Evolutionary conservation across 2,797 vertebrate species (phyloP).

Genomic region (Acanthornis magna): DNA sequence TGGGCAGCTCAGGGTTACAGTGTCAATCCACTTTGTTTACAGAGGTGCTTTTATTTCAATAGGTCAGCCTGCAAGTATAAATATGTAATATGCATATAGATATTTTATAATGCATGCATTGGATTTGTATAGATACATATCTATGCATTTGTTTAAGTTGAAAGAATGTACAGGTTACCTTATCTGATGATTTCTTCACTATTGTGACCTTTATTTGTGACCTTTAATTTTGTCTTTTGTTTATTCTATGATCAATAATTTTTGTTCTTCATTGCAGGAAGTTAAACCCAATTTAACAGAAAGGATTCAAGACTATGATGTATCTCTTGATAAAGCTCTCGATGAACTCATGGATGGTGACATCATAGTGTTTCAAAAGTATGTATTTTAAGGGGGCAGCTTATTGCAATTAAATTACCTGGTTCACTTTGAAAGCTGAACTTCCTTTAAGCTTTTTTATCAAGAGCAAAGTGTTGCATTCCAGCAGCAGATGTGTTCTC

Average conservation of each 20-base stretch:
- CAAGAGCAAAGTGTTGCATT: neutral
- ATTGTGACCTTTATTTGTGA: neutral
- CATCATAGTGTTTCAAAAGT: slow-evolving; percentile 99
- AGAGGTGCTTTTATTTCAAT: neutral
- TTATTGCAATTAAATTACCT: neutral
- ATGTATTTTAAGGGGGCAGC: slow-evolving; percentile 48
- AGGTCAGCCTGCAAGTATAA: neutral
- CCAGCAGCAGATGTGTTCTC: neutral
- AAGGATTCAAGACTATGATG: slow-evolving; percentile 98
- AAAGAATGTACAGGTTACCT: neutral
- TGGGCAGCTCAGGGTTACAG: neutral
- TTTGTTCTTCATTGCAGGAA: slow-evolving; percentile 81
- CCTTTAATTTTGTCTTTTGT: neutral
- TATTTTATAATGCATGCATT: neutral
- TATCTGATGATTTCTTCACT: neutral
- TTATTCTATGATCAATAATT: neutral
- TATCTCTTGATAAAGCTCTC: slow-evolving; percentile 98
- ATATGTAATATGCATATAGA: neutral
- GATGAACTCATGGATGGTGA: slow-evolving; percentile 99
- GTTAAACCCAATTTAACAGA: slow-evolving; percentile 99
- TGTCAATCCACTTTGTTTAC: neutral
- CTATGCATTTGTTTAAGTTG: neutral
- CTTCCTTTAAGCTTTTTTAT: neutral
- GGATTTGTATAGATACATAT: neutral
- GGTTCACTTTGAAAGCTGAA: neutral